A percentile compares a stretch with the other conserved stretches of the same genome.
These are phyloP conservation scores for Mallotus villosus DNA, from an alignment of 2,797 vertebrate genomes.

Conservation along the genomic window DNA sequence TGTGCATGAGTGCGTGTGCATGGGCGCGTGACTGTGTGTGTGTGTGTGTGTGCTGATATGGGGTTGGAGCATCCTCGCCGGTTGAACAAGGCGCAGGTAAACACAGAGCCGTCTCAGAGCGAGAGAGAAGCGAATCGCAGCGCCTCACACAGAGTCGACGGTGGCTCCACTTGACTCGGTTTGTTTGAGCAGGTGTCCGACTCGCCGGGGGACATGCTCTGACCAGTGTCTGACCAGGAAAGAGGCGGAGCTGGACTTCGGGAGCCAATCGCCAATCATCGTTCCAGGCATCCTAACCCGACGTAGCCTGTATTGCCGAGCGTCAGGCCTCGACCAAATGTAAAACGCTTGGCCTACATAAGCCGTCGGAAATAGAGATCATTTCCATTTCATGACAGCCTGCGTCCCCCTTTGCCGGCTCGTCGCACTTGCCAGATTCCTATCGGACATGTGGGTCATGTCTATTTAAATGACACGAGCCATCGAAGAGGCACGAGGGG, in stretches of 20 bases:
- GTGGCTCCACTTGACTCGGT: not conserved
- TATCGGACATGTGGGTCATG: constrained; percentile 13
- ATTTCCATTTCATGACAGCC: constrained; percentile 28
- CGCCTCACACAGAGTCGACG: not conserved
- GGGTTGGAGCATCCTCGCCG: not conserved
- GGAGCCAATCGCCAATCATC: not conserved
- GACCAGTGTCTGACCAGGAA: not conserved
- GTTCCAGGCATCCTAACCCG: too few species aligned
- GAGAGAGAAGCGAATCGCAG: not conserved
- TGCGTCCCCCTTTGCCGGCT: constrained; percentile 15
- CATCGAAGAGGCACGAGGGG: not conserved
- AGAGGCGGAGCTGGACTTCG: not conserved
- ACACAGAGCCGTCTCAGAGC: not conserved
- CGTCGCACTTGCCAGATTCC: constrained; percentile 25
- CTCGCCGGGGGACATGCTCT: not conserved
- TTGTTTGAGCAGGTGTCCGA: not conserved
- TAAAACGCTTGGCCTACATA: constrained; percentile 13
- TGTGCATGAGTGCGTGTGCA: not conserved
- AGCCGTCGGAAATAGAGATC: constrained; percentile 33
- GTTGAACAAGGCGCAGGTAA: constrained; percentile 4
- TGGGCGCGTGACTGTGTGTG: too few species aligned
- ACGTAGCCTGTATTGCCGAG: too few species aligned
- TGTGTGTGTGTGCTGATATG: not conserved
- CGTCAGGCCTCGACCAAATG: too few species aligned
- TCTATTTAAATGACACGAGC: constrained; percentile 20